Conservation (phyloP, 2,113 vertebrate genomes). For the Dascyllus trimaculatus region DNA sequence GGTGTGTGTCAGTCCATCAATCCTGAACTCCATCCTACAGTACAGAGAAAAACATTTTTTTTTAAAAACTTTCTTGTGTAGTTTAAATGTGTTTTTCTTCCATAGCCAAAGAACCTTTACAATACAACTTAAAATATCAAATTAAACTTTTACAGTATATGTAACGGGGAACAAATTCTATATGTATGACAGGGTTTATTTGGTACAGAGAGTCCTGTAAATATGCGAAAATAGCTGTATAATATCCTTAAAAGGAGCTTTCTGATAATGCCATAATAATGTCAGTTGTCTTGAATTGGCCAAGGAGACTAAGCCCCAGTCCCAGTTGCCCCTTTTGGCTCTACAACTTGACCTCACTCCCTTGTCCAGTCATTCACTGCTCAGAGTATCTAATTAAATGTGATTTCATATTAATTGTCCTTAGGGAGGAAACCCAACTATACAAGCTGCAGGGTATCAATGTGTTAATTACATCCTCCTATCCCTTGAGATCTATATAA, state of each 20-base stretch:
- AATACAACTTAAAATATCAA: background rate
- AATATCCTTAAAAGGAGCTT: background rate
- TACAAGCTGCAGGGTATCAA: too few species aligned
- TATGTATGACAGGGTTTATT: too few species aligned
- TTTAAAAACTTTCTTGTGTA: background rate
- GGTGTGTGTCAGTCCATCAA: slow-evolving; percentile 16
- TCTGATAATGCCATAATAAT: background rate
- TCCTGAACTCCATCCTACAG: slow-evolving; percentile 6
- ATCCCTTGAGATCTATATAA: background rate
- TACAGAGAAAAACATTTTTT: background rate
- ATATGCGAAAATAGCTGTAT: background rate
- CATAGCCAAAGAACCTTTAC: background rate
- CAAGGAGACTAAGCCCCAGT: too few species aligned
- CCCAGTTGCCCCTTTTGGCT: too few species aligned
- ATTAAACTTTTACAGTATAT: background rate
- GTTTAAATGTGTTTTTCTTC: background rate
- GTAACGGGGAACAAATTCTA: background rate
- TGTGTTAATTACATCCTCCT: background rate
- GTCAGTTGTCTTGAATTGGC: background rate
- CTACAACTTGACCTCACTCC: background rate
- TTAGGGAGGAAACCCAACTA: too few species aligned
- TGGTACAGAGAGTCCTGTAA: background rate
- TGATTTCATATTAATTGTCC: too few species aligned
- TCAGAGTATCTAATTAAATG: background rate
- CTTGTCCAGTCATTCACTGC: background rate